Conservation (phyloP, 1,140 invertebrate genomes). For the Drosophila repleta region DNA sequence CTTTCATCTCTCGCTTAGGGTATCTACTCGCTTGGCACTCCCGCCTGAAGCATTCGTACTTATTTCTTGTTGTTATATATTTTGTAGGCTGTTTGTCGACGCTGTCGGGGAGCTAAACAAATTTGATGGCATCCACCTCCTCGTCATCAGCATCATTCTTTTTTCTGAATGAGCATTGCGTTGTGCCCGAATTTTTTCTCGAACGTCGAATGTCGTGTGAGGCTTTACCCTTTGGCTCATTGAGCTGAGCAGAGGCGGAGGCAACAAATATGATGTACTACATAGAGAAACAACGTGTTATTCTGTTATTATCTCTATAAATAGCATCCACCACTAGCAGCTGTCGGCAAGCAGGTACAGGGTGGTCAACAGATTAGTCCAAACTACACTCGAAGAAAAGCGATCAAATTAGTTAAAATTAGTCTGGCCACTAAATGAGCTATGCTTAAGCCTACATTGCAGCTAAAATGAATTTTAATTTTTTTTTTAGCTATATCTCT, state of each 20-base stretch:
- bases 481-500: no score
- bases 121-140: slow-evolving; percentile 64
- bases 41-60: not conserved
- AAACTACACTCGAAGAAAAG: not conserved
- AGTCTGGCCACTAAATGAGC: not conserved
- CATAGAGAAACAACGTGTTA: slow-evolving; percentile 58
- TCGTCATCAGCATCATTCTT: slow-evolving; percentile 43
- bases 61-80: slow-evolving; percentile 2
- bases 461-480: no score
- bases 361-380: slow-evolving; percentile 28
- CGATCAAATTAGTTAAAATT: not conserved
- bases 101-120: slow-evolving; percentile 63
- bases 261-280: slow-evolving; percentile 55
- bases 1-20: not conserved
- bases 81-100: slow-evolving; percentile 20
- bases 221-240: slow-evolving; percentile 53
- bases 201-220: slow-evolving; percentile 33
- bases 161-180: slow-evolving; percentile 72
- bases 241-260: slow-evolving; percentile 35
- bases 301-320: slow-evolving; percentile 70
- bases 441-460: no score
- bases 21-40: not conserved
- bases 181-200: slow-evolving; percentile 53
- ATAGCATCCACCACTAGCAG: slow-evolving; percentile 47
- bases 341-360: slow-evolving; percentile 57